Evolutionary conservation across 2,113 vertebrate species (phyloP), one percentile per base, ranked within the genome.

Genomic region (Picathartes gymnocephalus): DNA sequence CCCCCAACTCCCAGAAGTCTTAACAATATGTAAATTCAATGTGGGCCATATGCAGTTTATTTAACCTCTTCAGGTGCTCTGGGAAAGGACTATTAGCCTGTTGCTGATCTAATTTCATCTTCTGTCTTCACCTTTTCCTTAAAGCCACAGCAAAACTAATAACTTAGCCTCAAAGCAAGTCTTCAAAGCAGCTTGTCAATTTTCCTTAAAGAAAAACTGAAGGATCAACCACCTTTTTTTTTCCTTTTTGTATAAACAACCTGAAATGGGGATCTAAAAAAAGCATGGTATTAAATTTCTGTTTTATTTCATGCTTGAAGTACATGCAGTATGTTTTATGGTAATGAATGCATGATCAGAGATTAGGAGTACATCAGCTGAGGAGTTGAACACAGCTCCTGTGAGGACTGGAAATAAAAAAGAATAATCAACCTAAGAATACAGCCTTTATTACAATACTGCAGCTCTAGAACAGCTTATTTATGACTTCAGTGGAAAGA

Each of bases 81-180:
- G 95, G 86, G 94, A 95, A 97, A 91, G 91, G 72, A 95, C 83
- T 97, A 88, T 53, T 79, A 95, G 86, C 81, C 89, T 85, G 74
- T 64, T 93, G 86, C 91, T 92, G 93, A 95, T 96, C 92, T 95
- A 95, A 95, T 96, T 95, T 95, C 94, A 84, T 89, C 93, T 93
- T 88, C 96, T 97, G 95, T 96, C 95, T 96, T 96, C 95, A 96
- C 93, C 93, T 96, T 95, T 95, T 91, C 83, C 91, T 95, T 93
- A 95, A 95, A 96, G 96, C 88, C 94, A 89, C 91, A 91, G 95
- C 48, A 96, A 93, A 95, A 95, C 81, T 92, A 97, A 93, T 95
- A 96, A 96, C 81, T 73, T 72, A 64, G 77, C 84, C 89, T 95
- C 91, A 97, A 91, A 96, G 89, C 47, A 71, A 90, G 80, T 48